Evolutionary conservation across 2,797 vertebrate genomes (phyloP).

Genomic region (Sebastes hopkinsi): DNA sequence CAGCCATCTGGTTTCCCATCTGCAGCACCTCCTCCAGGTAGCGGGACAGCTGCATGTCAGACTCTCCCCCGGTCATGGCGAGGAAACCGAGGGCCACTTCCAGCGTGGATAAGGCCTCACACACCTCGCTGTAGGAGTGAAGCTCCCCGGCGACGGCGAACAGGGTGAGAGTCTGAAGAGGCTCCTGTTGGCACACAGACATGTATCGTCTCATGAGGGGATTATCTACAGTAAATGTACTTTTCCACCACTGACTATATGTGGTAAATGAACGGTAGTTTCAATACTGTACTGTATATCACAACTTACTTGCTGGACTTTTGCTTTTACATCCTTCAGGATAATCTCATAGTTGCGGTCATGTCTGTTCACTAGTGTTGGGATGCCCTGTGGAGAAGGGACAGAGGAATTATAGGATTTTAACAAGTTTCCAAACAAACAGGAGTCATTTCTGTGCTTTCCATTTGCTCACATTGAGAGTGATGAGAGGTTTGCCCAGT

Average conservation of each 20-base stretch:
- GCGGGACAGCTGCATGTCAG: slow-evolving; percentile 81
- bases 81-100: slow-evolving; percentile 92
- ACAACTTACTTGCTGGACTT: slow-evolving; percentile 86
- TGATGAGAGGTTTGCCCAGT: slow-evolving; percentile 91
- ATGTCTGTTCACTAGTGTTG: slow-evolving; percentile 88
- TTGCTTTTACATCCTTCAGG: slow-evolving; percentile 85
- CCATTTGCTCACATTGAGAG: slow-evolving; percentile 80
- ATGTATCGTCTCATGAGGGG: background rate
- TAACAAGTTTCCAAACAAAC: background rate
- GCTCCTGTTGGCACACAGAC: slow-evolving; percentile 71
- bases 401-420: background rate
- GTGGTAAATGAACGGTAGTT: background rate
- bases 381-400: slow-evolving; percentile 85
- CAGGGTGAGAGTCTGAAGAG: slow-evolving; percentile 81
- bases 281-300: background rate
- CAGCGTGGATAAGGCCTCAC: slow-evolving; percentile 88
- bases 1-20: slow-evolving; percentile 88
- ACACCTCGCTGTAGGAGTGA: slow-evolving; percentile 92
- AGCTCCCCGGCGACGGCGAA: slow-evolving; percentile 85
- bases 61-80: slow-evolving; percentile 87
- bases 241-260: no score
- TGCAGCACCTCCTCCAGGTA: slow-evolving; percentile 88
- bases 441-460: background rate
- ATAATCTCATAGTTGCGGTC: slow-evolving; percentile 93
- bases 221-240: background rate